These are phyloP conservation scores for Phylloscopus whistleri DNA, from an alignment of 2,113 vertebrate genomes.

Conservation along the genomic window DNA sequence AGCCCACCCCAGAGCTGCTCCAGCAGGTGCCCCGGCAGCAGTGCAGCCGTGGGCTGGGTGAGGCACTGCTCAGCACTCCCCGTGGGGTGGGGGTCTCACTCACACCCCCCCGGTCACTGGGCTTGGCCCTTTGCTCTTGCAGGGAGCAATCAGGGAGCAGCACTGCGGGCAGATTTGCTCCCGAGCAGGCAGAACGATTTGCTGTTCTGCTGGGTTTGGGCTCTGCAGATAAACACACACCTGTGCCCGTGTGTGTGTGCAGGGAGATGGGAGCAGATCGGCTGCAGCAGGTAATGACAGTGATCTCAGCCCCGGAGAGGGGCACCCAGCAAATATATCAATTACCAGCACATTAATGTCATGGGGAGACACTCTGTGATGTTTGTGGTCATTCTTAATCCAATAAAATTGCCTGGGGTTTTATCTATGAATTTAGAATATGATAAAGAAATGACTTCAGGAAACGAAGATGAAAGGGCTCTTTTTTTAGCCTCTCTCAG, in stretches of 20 bases:
- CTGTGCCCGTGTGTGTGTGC: not conserved
- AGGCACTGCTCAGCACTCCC: accelerated
- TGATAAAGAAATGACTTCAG: not conserved
- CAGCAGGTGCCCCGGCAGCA: accelerated
- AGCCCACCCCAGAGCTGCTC: accelerated
- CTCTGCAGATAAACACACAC: not conserved
- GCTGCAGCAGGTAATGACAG: not conserved
- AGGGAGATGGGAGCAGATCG: not conserved
- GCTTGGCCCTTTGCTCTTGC: too few relatives aligned
- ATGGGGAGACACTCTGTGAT: constrained; percentile 10
- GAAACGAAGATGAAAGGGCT: constrained; percentile 39
- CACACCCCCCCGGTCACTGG: not conserved
- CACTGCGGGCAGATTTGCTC: not conserved
- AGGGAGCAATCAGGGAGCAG: not conserved
- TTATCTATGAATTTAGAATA: constrained; percentile 37
- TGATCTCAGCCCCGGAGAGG: not conserved
- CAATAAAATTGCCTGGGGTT: constrained; percentile 3
- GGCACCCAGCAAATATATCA: not conserved
- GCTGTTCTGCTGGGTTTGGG: not conserved
- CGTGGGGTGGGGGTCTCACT: not conserved
- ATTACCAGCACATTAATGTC: constrained; percentile 1
- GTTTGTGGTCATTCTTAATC: constrained; percentile 51
- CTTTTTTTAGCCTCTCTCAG: constrained; percentile 30
- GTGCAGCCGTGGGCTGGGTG: accelerated
- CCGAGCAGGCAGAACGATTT: not conserved